A percentile compares a stretch with the other conserved stretches of the same genome.
phyloP scores from a whole-genome alignment of 2,113 vertebrate genomes.

The Meleagris gallopavo region DNA sequence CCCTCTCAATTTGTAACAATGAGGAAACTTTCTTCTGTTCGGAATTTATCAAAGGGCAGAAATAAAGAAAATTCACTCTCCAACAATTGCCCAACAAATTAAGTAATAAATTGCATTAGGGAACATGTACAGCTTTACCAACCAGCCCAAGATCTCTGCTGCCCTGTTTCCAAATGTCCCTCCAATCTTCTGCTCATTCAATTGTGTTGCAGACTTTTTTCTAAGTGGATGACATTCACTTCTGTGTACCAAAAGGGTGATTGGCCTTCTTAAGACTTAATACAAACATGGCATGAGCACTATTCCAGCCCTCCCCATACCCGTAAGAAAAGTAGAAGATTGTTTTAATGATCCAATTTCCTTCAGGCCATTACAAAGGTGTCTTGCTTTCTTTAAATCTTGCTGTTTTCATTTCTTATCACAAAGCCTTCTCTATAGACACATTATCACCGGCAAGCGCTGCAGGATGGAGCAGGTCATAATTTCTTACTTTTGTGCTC shows the following conservation, averaged over 20 bases:
- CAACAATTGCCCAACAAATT: not conserved
- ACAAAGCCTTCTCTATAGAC: not conserved
- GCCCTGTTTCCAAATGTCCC: not conserved
- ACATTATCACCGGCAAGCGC: not conserved
- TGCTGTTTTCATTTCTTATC: not conserved
- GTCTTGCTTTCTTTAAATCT: not conserved
- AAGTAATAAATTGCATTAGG: not conserved
- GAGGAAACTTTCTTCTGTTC: slow-evolving; percentile 16
- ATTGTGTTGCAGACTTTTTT: not conserved
- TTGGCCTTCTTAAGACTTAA: not conserved
- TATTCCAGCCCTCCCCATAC: not conserved
- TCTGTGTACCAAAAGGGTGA: not conserved
- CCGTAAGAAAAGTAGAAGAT: not conserved
- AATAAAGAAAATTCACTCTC: slow-evolving; percentile 14
- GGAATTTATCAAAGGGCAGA: not conserved
- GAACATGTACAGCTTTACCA: not conserved
- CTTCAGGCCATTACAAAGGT: not conserved
- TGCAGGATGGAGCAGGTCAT: not conserved
- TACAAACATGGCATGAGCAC: not conserved
- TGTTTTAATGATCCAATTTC: not conserved
- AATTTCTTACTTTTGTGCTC: not conserved
- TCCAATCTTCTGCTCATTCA: not conserved
- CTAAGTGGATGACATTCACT: not conserved
- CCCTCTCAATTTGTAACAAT: not conserved
- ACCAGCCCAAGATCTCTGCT: not conserved